Evolutionary conservation across 2,113 vertebrate species (phyloP), one percentile per base, ranked within the genome.

Genomic region (Rhinopomastus cyanomelas): DNA sequence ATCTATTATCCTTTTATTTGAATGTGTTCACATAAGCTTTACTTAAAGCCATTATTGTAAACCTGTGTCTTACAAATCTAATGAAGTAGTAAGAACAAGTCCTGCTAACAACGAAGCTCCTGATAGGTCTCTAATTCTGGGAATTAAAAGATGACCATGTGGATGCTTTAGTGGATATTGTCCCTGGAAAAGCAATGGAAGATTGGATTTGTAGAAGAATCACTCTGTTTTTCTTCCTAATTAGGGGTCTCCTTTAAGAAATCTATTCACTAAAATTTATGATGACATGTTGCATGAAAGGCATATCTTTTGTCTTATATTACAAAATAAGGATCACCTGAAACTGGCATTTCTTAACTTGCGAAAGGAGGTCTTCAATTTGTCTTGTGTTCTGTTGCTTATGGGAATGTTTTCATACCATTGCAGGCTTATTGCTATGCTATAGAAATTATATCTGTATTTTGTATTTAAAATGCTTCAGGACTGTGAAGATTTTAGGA

Each of bases 1-100:
- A 77, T 60, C 75, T 48, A 62, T 7, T 61, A 85, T 48, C 42
- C 53, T 88, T 21, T 77, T 73, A 71, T 91, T 82, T 75, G 10
- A 61, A 6, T 89, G 62, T 61, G 34, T 77, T 90, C 49, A 49
- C 56, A 25, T 61, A 61, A 68, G 56, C 25, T 46, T 65, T 74
- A 32, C 19, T 86, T 89, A 91, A 94, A 80, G 46, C 5, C 60
- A n/a, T 11, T 82, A 51, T 49, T 84, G 56, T 88, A 46, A 95
- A 91, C 11, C 21, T 85, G 9, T 55, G 68, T 92, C 76, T 90
- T 92, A 34, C 6, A 85, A 64, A 77, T 72, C 51, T 6, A 48
- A 57, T 84, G 68, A 5, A 55, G n/a, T 87, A 90, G 81, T 77
- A 27, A 37, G 78, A 92, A 30, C 49, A 34, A 78, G 69, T 85